Evolutionary conservation across 2,113 vertebrate species (phyloP).

Genomic region (Hemiprocne comata): DNA sequence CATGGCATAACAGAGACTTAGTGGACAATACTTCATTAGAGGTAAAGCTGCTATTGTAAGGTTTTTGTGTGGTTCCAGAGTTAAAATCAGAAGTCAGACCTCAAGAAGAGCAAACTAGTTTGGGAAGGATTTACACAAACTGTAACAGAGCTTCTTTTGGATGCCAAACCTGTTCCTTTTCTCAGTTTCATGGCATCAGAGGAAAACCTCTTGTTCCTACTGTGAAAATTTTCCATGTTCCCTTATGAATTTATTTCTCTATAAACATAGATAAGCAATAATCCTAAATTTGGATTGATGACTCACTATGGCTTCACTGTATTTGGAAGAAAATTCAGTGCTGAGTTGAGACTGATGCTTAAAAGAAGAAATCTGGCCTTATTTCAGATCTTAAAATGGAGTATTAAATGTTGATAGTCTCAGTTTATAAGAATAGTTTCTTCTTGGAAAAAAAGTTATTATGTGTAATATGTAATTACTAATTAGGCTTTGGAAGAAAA

Average conservation of each 20-base stretch:
- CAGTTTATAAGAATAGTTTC: neutral
- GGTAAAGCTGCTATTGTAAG: neutral
- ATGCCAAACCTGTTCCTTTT: neutral
- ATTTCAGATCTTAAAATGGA: neutral
- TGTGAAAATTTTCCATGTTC: neutral
- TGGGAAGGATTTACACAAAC: neutral
- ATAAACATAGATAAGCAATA: neutral
- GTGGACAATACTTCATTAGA: neutral
- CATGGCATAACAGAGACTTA: neutral
- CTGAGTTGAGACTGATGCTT: neutral
- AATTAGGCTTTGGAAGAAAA: neutral
- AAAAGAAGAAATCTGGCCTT: neutral
- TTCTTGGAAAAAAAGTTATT: neutral
- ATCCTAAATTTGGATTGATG: neutral
- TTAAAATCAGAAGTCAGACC: neutral
- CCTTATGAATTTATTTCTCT: neutral
- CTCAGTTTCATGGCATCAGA: neutral
- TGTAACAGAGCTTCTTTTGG: neutral
- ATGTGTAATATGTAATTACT: neutral
- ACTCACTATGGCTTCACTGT: neutral
- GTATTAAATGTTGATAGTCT: neutral
- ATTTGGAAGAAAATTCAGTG: neutral
- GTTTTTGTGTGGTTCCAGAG: neutral
- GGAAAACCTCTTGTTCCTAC: neutral
- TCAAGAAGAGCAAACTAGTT: neutral